Percentiles rank a stretch among this genome's conserved stretches.
Conservation (phyloP, 2,113 vertebrate species). For the Neotoma lepida region DNA sequence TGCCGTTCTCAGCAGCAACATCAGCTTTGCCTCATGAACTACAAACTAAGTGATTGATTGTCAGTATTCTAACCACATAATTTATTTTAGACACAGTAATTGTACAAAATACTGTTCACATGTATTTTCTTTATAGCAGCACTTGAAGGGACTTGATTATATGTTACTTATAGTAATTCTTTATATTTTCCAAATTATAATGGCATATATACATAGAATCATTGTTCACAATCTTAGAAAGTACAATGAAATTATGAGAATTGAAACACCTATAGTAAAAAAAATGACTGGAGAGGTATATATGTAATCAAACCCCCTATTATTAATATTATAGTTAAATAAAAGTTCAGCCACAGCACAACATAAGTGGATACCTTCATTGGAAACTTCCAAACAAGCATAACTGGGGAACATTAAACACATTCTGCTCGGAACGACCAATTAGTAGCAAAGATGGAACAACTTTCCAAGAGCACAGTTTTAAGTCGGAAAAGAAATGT, state of each 20-base stretch:
- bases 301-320: neutral
- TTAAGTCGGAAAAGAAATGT: constrained; percentile 1
- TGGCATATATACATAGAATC: neutral
- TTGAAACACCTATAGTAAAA: neutral
- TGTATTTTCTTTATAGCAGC: neutral
- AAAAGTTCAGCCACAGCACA: neutral
- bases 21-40: neutral
- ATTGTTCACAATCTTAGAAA: neutral
- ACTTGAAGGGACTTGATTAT: neutral
- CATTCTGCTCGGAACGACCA: neutral
- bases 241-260: neutral
- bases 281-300: neutral
- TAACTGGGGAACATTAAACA: neutral
- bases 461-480: neutral
- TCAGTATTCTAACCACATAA: neutral
- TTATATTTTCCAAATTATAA: neutral
- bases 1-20: neutral
- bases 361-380: neutral
- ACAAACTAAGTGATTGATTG: neutral
- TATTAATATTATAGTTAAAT: neutral
- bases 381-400: neutral
- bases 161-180: neutral
- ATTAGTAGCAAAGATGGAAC: neutral
- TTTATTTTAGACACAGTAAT: neutral
- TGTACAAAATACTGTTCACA: neutral